Conservation (phyloP, 2,113 vertebrate genomes). For the Ophthalmolycus amberensis region DNA sequence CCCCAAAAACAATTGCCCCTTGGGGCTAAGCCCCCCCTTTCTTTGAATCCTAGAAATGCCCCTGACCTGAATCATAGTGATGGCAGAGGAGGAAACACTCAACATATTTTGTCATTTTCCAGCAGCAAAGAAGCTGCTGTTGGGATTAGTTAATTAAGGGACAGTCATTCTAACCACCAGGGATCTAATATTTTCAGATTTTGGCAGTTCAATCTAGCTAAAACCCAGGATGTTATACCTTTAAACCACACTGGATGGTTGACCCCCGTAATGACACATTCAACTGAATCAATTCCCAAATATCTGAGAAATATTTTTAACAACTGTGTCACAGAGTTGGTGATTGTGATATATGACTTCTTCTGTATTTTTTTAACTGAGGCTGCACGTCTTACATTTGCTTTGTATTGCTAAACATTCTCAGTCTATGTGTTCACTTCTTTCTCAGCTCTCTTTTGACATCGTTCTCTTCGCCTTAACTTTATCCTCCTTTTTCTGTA, state of each 20-base stretch:
- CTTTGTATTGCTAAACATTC: neutral
- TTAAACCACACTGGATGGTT: neutral
- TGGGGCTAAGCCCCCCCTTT: too few species aligned
- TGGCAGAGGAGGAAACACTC: neutral
- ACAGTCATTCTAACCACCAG: neutral
- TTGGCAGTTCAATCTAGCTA: neutral
- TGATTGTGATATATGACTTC: neutral
- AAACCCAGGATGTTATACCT: neutral
- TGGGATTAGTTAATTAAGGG: neutral
- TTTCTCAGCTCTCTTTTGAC: neutral
- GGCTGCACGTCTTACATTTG: neutral
- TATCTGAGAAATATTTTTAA: neutral
- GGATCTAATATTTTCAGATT: neutral
- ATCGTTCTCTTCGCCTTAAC: neutral
- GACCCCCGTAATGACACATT: neutral
- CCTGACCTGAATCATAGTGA: neutral
- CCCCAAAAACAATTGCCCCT: too few species aligned
- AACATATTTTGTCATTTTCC: neutral
- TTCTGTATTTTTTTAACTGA: neutral
- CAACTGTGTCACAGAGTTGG: neutral
- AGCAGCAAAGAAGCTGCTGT: neutral
- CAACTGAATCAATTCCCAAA: neutral
- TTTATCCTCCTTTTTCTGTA: slow-evolving; percentile 11
- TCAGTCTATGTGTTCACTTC: neutral
- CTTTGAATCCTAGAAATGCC: too few species aligned